Percentiles rank a stretch among this genome's conserved stretches.
phyloP scores from a whole-genome alignment of 2,888 invertebrate genomes.

The Sepioteuthis lessoniana region DNA sequence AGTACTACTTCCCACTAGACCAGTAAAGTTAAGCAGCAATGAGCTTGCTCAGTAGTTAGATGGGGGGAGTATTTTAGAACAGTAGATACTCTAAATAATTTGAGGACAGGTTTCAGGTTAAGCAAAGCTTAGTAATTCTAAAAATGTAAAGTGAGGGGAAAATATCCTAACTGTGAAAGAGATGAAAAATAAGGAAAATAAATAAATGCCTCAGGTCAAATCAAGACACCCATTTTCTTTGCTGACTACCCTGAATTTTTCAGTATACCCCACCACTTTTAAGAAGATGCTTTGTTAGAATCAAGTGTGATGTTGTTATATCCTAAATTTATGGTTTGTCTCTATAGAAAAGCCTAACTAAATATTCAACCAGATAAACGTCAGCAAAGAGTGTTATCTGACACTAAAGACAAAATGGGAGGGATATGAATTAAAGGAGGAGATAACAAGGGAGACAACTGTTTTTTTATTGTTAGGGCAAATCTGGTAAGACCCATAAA shows the following conservation, averaged over 20 bases:
- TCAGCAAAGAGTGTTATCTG: not conserved
- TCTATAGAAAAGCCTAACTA: not conserved
- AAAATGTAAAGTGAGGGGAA: too few relatives aligned
- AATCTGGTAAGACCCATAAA: not conserved
- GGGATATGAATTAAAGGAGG: not conserved
- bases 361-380: not conserved
- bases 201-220: not conserved
- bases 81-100: too few relatives aligned
- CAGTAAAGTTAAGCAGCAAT: too few relatives aligned
- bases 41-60: too few relatives aligned
- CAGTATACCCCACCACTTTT: not conserved
- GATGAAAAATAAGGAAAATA: not conserved
- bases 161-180: too few relatives aligned
- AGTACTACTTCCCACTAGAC: too few relatives aligned
- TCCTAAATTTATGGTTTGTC: not conserved
- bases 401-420: not conserved
- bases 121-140: too few relatives aligned
- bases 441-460: not conserved
- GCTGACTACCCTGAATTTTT: not conserved
- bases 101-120: too few relatives aligned
- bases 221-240: not conserved
- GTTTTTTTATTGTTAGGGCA: not conserved
- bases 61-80: too few relatives aligned
- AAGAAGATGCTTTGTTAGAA: not conserved
- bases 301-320: not conserved